Conservation (phyloP, 2,113 vertebrate species). For the Cololabis saira region DNA sequence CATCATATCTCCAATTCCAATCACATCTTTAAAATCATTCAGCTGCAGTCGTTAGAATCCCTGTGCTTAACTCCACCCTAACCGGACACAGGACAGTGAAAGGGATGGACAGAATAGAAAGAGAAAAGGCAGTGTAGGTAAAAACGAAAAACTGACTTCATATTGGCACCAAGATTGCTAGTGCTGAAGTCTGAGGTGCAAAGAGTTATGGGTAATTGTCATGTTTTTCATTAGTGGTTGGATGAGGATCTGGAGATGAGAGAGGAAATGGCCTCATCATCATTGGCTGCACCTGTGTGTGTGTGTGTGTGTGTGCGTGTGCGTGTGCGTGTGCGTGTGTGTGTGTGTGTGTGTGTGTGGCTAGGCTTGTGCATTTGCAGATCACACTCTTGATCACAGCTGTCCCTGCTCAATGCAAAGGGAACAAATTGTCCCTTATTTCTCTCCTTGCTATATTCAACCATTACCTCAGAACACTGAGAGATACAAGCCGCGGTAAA, state of each 20-base stretch:
- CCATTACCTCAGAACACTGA: constrained; percentile 80
- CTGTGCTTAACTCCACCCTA: constrained; percentile 12
- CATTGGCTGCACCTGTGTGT: constrained; percentile 53
- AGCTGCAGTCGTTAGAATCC: constrained; percentile 34
- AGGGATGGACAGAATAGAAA: constrained; percentile 34
- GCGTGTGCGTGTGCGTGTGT: constrained; percentile 30
- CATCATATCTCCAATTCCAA: constrained; percentile 56
- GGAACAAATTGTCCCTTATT: constrained; percentile 80
- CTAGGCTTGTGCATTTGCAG: constrained; percentile 44
- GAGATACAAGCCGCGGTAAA: constrained; percentile 75
- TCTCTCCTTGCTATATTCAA: constrained; percentile 65
- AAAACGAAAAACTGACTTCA: constrained; percentile 62
- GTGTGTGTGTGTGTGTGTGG: constrained; percentile 29
- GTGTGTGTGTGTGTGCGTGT: constrained; percentile 39
- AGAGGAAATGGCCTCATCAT: constrained; percentile 83
- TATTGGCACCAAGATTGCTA: constrained; percentile 65
- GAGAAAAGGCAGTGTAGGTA: constrained; percentile 43
- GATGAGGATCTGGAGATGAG: constrained; percentile 82
- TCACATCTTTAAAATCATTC: constrained; percentile 51
- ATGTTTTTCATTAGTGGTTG: constrained; percentile 84
- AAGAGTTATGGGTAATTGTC: constrained; percentile 82
- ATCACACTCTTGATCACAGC: constrained; percentile 66
- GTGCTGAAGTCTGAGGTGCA: constrained; percentile 66
- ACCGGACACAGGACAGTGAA: constrained; percentile 35
- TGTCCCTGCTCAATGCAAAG: constrained; percentile 58